Conservation (phyloP, 2,797 vertebrate species). For the Platalea minor region DNA sequence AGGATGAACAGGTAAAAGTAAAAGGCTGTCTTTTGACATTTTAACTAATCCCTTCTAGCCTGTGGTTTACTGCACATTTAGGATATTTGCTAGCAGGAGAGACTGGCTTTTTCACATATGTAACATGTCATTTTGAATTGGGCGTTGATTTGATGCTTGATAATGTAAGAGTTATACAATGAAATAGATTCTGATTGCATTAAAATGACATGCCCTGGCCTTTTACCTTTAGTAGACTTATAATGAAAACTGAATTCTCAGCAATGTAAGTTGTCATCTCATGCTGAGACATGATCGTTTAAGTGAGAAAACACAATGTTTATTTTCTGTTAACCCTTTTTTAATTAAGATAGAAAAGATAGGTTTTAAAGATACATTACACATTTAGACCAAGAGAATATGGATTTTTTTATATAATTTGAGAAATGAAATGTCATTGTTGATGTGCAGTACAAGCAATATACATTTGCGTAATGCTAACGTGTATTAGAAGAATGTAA, state of each 20-base stretch:
- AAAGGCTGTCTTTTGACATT: conserved; percentile 93
- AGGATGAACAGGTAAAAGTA: conserved; percentile 92
- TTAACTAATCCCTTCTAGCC: conserved; percentile 91
- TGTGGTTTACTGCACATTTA: conserved; percentile 87
- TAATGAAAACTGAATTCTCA: conserved; percentile 74
- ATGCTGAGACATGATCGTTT: conserved; percentile 19
- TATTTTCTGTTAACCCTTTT: neutral
- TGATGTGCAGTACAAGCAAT: neutral
- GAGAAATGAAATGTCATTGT: neutral
- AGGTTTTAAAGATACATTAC: neutral
- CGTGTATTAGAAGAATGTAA: neutral
- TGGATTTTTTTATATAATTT: neutral
- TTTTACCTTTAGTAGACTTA: conserved; percentile 75
- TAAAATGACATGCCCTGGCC: conserved; percentile 81
- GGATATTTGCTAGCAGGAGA: conserved; percentile 91
- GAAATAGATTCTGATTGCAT: conserved; percentile 87
- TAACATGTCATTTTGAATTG: conserved; percentile 89
- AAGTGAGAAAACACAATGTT: neutral
- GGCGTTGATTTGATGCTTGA: conserved; percentile 73
- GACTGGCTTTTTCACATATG: conserved; percentile 99
- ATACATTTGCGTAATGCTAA: neutral
- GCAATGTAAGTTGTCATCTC: neutral
- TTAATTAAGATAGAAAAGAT: neutral
- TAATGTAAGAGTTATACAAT: conserved; percentile 75
- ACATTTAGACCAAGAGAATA: neutral